These are phyloP conservation scores for Philereme transversata DNA, from an alignment of 2,888 invertebrate species.

Conservation along the genomic window DNA sequence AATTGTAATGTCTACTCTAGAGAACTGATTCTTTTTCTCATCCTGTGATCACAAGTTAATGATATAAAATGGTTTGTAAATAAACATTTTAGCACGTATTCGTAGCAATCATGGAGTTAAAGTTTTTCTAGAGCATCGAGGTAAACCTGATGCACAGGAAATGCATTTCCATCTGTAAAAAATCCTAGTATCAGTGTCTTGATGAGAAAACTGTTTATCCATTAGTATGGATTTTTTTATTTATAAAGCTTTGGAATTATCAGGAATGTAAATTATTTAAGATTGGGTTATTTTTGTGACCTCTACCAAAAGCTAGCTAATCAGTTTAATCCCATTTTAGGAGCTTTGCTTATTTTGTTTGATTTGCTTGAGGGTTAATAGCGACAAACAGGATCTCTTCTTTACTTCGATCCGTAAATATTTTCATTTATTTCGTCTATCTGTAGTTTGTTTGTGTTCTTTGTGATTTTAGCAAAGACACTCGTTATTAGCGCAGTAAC, in stretches of 20 bases:
- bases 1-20: too few species aligned
- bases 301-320: too few species aligned
- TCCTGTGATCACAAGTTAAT: too few species aligned
- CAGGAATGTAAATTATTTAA: too few species aligned
- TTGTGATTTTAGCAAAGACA: slow-evolving; percentile 1
- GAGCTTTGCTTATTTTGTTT: too few species aligned
- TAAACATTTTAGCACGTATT: slow-evolving; percentile 19
- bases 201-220: slow-evolving; percentile 8
- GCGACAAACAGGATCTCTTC: too few species aligned
- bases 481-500: slow-evolving; percentile 1
- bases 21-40: too few species aligned
- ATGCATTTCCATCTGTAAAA: slow-evolving; percentile 20
- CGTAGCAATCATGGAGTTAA: slow-evolving; percentile 22
- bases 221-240: too few species aligned
- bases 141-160: slow-evolving; percentile 27
- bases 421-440: background rate
- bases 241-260: too few species aligned
- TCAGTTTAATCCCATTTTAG: too few species aligned
- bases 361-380: background rate
- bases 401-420: background rate
- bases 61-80: too few species aligned
- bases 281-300: too few species aligned
- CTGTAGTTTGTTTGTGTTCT: background rate
- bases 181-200: slow-evolving; percentile 6
- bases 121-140: slow-evolving; percentile 23